Base-by-base conservation (phyloP, 2,888 invertebrate species). In the Drosophila mimica region DNA sequence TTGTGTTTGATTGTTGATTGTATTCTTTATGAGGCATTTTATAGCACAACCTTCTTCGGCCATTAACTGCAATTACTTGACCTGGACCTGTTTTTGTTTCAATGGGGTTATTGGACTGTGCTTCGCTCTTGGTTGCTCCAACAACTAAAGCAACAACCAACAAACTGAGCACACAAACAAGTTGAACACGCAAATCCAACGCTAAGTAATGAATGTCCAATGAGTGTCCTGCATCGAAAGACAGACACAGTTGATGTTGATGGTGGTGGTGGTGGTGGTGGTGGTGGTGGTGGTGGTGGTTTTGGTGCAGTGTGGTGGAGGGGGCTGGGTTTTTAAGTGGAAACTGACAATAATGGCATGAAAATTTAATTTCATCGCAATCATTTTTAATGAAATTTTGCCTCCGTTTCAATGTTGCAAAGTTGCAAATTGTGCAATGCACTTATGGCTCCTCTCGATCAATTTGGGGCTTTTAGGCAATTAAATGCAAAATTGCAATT, bases 31-130 rank as follows among this genome's bases (percentile, higher is more conserved):
- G 74, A 69, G 61, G 61, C 70, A 67, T 64, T 83, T 79, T 56
- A 62, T 79, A 30, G 76, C 80, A 46, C 46, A 76, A 76, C 63
- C 59, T 76, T 75, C 71, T 67, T 62, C 17, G 46, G 38, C 62
- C 59, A 81, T 81, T 78, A 81, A 72, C 81, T 81, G 77, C 78
- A 78, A 78, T 78, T 78, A 76, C 78, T 76, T 79, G 59, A 73
- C 72, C 74, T 74, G 79, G 52, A 58, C 60, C 71, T 49, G 34
- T 25, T 56, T 54, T 28, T 28, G 36, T 36, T 54, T 17, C 60
- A 74, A 74, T 53, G 60, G 58, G 70, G 74, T 61, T 74, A 76
- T 69, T 67, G 61, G 58, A 74, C 66, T 46, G 28, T 62, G 31
- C 38, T 11, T 52, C 36, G 17, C 57, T 57, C 49, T n/a, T 43